Percentiles rank a stretch among this genome's conserved stretches.
phyloP scores from a whole-genome alignment of 2,797 vertebrate species.

The Gephyroberyx darwinii region DNA sequence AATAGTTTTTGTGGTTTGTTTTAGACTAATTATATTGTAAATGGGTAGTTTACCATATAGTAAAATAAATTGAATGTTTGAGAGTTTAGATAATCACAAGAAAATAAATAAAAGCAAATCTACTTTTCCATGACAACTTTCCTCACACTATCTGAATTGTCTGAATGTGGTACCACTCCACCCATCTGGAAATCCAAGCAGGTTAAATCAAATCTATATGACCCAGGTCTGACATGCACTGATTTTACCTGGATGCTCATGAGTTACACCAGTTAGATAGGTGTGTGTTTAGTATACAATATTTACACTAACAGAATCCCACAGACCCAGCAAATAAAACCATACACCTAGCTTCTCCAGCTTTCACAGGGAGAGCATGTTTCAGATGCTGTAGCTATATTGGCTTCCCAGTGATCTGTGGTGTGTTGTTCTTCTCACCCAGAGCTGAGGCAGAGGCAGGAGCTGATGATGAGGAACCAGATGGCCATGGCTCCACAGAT shows the following conservation, averaged over 20 bases:
- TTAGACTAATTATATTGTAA: too few relatives aligned
- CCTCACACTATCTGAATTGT: background rate
- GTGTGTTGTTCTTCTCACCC: constrained; percentile 39
- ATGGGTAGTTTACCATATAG: too few relatives aligned
- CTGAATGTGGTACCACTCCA: background rate
- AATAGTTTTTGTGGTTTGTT: background rate
- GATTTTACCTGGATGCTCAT: background rate
- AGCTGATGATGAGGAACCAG: constrained; percentile 91
- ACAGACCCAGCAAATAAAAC: background rate
- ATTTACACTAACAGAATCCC: background rate
- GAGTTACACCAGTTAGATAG: background rate
- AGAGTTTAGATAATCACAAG: background rate
- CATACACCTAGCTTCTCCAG: constrained; percentile 5
- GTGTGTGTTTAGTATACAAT: background rate
- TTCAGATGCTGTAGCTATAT: constrained; percentile 3
- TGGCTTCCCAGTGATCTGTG: constrained; percentile 14
- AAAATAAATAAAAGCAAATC: too few relatives aligned
- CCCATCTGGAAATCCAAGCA: background rate
- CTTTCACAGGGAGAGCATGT: constrained; percentile 30
- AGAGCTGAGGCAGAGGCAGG: constrained; percentile 91
- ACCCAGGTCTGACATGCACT: background rate
- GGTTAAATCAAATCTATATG: background rate
- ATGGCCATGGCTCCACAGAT: constrained; percentile 91
- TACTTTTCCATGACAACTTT: background rate
- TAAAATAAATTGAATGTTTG: background rate